Base-by-base conservation (phyloP, 2,797 vertebrate species). In the Intellagama lesueurii region DNA sequence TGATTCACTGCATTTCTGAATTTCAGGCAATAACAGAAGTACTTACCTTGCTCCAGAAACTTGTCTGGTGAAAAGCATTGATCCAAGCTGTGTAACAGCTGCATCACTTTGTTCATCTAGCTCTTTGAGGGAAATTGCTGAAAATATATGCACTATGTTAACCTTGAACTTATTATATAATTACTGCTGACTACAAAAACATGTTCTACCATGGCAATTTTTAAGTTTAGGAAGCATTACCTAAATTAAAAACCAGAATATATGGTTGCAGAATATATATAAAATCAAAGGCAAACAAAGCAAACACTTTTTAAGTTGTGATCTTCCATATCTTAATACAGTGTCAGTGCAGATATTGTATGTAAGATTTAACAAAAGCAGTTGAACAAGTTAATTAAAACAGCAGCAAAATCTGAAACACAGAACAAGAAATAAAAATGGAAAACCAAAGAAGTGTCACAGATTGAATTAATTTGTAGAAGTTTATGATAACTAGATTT, bases 31-130 rank as follows among this genome's bases (percentile, higher is more conserved):
- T 81, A 88, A 76, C 75, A 0, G 0, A 76, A 22, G 84, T 24
- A 81, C 97, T 92, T 94, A 99, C 99, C 99, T 99, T 91, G 98
- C 99, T 94, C 99, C 99, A 40, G 99, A 99, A 95, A 99, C 99
- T 90, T 99, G 99, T 94, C 99, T 98, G 87, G 98, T 99, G 95
- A 99, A 99, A 93, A 99, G 96, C 99, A 99, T 99, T 87, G 99
- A 99, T 95, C 99, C 99, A 78, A 99, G 98, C 85, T 98, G 98
- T 52, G 98, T 99, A 94, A 99, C 97, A 7, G 98, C 97, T 93
- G 93, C 95, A 88, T 95, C 95, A 24, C 93, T 94, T 32, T 93
- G 90, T 11, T 96, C 95, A 96, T 98, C 97, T 56, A 99, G 96
- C 87, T 95, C 95, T 87, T 97, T 97, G 92, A 99, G 96, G 28